phyloP scores from a whole-genome alignment of 1,140 invertebrate species.

The Ditylenchus dipsaci region DNA sequence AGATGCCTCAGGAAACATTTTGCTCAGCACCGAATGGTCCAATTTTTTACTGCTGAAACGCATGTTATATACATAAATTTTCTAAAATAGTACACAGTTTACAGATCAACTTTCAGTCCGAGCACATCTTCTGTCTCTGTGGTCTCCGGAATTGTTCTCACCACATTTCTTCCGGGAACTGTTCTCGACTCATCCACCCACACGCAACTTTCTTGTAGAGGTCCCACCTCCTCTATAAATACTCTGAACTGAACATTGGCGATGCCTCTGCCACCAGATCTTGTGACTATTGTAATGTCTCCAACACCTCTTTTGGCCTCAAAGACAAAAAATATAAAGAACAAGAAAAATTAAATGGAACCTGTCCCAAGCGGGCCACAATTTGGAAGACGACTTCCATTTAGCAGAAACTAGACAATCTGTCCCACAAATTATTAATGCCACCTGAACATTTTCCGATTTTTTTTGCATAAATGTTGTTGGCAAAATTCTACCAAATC shows the following conservation, averaged over 20 bases:
- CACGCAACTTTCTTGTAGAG: constrained; percentile 93
- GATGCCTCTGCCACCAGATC: constrained; percentile 68
- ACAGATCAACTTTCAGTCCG: constrained; percentile 85
- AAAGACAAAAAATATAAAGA: too few species aligned
- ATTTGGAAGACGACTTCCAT: constrained; percentile 98
- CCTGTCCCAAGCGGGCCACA: constrained; percentile 77
- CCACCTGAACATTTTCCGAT: constrained; percentile 70
- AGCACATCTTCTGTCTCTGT: constrained; percentile 76
- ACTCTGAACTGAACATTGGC: constrained; percentile 89
- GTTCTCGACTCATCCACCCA: constrained; percentile 84
- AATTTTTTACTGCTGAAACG: constrained; percentile 21
- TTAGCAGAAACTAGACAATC: constrained; percentile 90
- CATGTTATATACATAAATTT: background rate
- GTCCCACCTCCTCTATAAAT: constrained; percentile 60
- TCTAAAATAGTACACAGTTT: constrained; percentile 60
- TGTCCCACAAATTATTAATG: constrained; percentile 85
- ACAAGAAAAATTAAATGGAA: background rate
- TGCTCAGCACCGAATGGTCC: constrained; percentile 64
- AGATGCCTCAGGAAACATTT: constrained; percentile 79
- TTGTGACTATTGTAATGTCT: constrained; percentile 87
- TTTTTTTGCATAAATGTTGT: constrained; percentile 37
- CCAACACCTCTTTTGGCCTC: constrained; percentile 81
- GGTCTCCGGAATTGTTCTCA: constrained; percentile 75
- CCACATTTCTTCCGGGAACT: constrained; percentile 74
- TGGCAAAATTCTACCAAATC: constrained; percentile 15